Conservation (phyloP, 2,797 vertebrate genomes). For the Parauchenoglanis punctatus region DNA sequence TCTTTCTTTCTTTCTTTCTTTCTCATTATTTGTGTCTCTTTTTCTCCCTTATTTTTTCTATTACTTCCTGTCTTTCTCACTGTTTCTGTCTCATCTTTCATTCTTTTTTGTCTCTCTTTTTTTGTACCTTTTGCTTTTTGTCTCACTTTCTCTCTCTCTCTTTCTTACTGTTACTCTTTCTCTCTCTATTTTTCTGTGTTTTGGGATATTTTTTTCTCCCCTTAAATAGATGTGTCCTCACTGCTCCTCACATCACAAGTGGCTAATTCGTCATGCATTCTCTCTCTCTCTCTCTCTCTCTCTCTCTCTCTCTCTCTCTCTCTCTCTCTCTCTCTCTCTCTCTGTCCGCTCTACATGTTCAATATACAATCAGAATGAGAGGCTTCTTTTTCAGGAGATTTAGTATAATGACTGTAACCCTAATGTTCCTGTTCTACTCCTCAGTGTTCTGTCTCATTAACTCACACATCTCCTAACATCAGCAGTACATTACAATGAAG, state of each 20-base stretch:
- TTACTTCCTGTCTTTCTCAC: not conserved
- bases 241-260: not conserved
- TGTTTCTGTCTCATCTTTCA: not conserved
- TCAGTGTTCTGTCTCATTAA: no score
- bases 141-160: not conserved
- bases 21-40: not conserved
- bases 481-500: no score
- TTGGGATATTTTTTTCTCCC: not conserved
- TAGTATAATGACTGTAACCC: no score
- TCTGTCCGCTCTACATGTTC: not conserved
- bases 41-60: no score
- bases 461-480: no score
- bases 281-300: not conserved
- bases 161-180: no score
- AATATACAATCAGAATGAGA: no score
- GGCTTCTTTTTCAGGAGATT: no score
- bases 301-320: not conserved
- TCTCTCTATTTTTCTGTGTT: not conserved
- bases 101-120: no score
- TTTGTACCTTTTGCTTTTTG: not conserved
- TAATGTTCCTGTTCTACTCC: no score
- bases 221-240: not conserved
- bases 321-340: not conserved
- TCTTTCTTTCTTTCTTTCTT: not conserved
- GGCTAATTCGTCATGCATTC: not conserved